phyloP scores from a whole-genome alignment of 2,113 vertebrate genomes.

The Lagopus muta region DNA sequence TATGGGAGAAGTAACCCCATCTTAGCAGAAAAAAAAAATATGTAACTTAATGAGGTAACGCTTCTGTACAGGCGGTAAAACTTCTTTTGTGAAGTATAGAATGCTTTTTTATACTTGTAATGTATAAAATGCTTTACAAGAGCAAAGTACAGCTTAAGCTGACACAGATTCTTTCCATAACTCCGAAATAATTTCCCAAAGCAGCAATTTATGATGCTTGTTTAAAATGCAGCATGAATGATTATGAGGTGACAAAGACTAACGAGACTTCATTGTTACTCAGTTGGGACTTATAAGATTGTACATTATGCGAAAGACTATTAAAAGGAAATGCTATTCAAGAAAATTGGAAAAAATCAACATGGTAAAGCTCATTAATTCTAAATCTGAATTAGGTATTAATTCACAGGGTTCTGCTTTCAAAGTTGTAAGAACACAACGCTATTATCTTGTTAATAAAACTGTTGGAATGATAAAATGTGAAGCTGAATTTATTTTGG shows the following conservation, averaged over 20 bases:
- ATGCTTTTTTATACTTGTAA: too few relatives aligned
- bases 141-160: constrained; percentile 42
- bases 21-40: background rate
- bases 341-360: constrained; percentile 51
- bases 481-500: constrained; percentile 34
- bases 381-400: constrained; percentile 68
- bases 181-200: constrained; percentile 62
- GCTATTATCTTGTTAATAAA: constrained; percentile 60
- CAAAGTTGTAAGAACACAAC: constrained; percentile 40
- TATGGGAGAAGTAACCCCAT: constrained; percentile 16
- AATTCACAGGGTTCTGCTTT: constrained; percentile 61
- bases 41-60: constrained; percentile 20
- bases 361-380: constrained; percentile 55
- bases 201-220: constrained; percentile 63
- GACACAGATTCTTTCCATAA: constrained; percentile 36
- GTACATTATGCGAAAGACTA: constrained; percentile 56
- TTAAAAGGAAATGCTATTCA: constrained; percentile 61
- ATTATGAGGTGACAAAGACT: constrained; percentile 71
- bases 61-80: background rate
- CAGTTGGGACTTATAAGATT: constrained; percentile 62
- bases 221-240: constrained; percentile 68
- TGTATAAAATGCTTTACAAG: constrained; percentile 20
- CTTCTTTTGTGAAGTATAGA: background rate
- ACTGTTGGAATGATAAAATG: constrained; percentile 50
- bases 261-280: constrained; percentile 65